Evolutionary conservation across 2,797 vertebrate genomes (phyloP), one percentile per base, ranked within the genome.

Genomic region (Sebastolobus altivelis): DNA sequence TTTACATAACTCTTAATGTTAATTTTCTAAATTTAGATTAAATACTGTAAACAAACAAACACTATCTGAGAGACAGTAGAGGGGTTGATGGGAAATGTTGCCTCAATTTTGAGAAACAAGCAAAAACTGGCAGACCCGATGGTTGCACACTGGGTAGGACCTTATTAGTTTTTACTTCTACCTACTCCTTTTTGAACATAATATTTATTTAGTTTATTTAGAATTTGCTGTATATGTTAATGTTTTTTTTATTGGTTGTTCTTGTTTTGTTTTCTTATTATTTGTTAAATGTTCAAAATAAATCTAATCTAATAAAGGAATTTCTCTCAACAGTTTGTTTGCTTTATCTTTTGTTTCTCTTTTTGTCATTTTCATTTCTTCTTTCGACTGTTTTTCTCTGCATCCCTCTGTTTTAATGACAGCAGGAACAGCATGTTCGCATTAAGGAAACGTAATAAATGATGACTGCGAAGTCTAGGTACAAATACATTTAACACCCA

Each of bases 401-500:
- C 61, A 8, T 49, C 43, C 27, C 9, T 66, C 33, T 58, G 14
- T 62, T 79, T 74, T 79, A 69, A 66, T 61, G 56, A 46, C 60
- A 37, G 37, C 14, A 52, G 40, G 37, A 75, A 33, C 62, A 60
- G 33, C 40, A 18, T 69, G 72, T 33, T 37, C 22, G 8, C 83
- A 72, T 82, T 56, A 79, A n/a, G 14, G 11, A 82, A 31, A 65
- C 22, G 72, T 52, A 79, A 84, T 62, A 80, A 81, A 81, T 77
- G 35, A 84, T 63, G 77, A 70, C 58, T 13, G 35, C n/a, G 37
- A 25, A 80, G 62, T 77, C 80, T 27, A 71, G 75, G 73, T 81
- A 29, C 43, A 79, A 88, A 80, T 71, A 73, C 63, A 80, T 62
- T 75, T 52, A 66, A 76, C 81, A 71, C 70, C 83, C 82, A 43